Base-by-base conservation (phyloP, 53 echinoderm and acorn worm genomes). In the Astropecten irregularis region DNA sequence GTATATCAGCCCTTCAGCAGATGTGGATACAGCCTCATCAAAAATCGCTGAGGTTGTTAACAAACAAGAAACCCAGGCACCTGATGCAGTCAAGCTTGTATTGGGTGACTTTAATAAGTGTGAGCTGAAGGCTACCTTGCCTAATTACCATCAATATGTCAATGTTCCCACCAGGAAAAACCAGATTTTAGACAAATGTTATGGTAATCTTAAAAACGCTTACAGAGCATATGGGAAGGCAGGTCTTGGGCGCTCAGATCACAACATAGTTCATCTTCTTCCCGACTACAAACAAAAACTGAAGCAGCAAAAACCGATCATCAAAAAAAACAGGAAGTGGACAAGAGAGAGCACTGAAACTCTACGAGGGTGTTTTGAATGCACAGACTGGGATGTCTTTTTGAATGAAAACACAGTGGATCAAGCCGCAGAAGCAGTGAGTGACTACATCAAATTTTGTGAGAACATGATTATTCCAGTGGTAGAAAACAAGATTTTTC, bases 1-100 rank as follows among this genome's bases (percentile, higher is more conserved):
- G 16, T 88, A 88, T 39, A 82, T 88, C 0, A 77, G 68, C 18
- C 22, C 89, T 85, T 61, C 69, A 6, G 89, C 79, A 11, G 68
- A 69, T 50, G 66, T 68, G 6, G 33, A 58, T 0, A 49, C 28
- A 32, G 89, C 84, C 3, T 31, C 61, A 11, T 29, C 61, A 13
- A 61, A 61, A 61, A 28, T 61, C 27, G 11, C 30, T 25, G 25
- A 68, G 28, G 13, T 68, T 6, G 44, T 68, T 18, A 21, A 68
- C 13, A 10, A 58, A 58, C 68, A 42, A 25, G 56, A 77, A 33
- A 54, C 38, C 4, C 26, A 22, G 49, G 14, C 56, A 0, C 77
- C 38, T 4, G 77, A 77, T 56, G 57, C 60, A 19, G 16, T 55
- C 14, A 77, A 77, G 29, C 20, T 81, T 27, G 21, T 81, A 22